Percentiles rank a stretch among this genome's conserved stretches.
Conservation (phyloP, 2,113 vertebrate genomes). For the Clarias batrachus region DNA sequence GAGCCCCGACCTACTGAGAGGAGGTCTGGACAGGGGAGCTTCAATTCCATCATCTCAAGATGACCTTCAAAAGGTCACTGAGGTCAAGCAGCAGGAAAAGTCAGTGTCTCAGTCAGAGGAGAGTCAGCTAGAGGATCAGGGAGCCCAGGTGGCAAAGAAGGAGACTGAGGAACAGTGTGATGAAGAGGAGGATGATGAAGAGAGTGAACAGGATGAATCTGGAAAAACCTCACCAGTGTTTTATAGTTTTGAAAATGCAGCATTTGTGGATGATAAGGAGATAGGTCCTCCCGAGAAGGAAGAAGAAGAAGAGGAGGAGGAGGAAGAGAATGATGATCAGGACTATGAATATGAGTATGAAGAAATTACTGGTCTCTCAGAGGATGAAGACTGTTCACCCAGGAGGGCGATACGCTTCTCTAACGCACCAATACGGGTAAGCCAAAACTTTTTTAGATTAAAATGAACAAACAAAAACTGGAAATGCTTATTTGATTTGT, state of each 20-base stretch:
- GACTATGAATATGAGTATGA: slow-evolving; percentile 74
- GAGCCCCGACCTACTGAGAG: slow-evolving; percentile 53
- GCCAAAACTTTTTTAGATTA: slow-evolving; percentile 4
- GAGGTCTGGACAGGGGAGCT: slow-evolving; percentile 42
- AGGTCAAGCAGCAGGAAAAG: slow-evolving; percentile 44
- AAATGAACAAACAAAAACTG: neutral
- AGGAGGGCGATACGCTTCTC: slow-evolving; percentile 85
- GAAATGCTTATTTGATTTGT: neutral
- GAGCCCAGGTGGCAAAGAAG: slow-evolving; percentile 53
- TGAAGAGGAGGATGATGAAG: slow-evolving; percentile 60
- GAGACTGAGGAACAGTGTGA: slow-evolving; percentile 60
- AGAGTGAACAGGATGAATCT: slow-evolving; percentile 59
- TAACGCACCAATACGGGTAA: slow-evolving; percentile 84
- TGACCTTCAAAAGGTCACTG: slow-evolving; percentile 41
- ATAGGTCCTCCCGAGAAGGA: slow-evolving; percentile 68
- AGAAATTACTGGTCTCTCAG: slow-evolving; percentile 81
- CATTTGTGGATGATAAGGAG: slow-evolving; percentile 84
- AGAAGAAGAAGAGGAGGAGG: slow-evolving; percentile 66
- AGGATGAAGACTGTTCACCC: slow-evolving; percentile 79
- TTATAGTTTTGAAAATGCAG: slow-evolving; percentile 87
- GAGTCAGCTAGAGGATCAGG: slow-evolving; percentile 53
- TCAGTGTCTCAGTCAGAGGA: slow-evolving; percentile 50
- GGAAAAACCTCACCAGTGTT: slow-evolving; percentile 67
- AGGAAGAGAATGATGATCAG: slow-evolving; percentile 68
- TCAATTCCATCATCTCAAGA: slow-evolving; percentile 23